Base-by-base conservation (phyloP, 2,797 vertebrate species). In the Phataginus tetradactyla region DNA sequence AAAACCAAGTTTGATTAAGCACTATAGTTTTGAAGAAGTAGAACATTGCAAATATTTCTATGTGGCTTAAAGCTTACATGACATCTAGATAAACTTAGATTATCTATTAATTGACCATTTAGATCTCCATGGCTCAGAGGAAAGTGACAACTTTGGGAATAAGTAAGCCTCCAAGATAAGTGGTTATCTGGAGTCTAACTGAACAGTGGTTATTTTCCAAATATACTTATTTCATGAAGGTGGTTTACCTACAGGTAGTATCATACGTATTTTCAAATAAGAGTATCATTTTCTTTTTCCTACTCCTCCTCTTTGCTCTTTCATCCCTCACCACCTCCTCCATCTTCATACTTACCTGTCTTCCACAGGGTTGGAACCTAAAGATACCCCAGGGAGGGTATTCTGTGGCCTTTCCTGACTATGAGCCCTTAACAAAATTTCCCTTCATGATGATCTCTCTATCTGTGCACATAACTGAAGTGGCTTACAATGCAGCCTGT, bases 21-120 rank as follows among this genome's bases (percentile, higher is more conserved):
- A 84, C 95, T 77, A 92, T 92, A 96, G 95, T 98, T 97, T 97
- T 94, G 97, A 98, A 97, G 97, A 98, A 98, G 97, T 98, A 97
- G 97, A 98, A 98, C 97, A 97, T 97, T 97, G 97, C 97, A 98
- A 98, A 95, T 98, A 94, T 98, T 98, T 99, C 96, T 97, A 96
- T 98, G 96, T 94, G 96, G 90, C 96, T 98, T 96, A 98, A 97
- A 97, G 86, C 92, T 98, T 98, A 95, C 95, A 97, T 98, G 98
- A 98, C 97, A 98, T 98, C 96, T 98, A 96, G 97, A 96, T 98
- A 98, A 98, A 97, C 98, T 98, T 98, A 98, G 98, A 98, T 98
- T 99, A 98, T 98, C 98, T 98, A 95, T 99, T 99, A 99, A 99
- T 98, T 99, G 99, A 99, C 98, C 98, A 98, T 97, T 98, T 98